Evolutionary conservation across 2,888 invertebrate species (phyloP).

Genomic region (Xestobium rufovillosum): DNA sequence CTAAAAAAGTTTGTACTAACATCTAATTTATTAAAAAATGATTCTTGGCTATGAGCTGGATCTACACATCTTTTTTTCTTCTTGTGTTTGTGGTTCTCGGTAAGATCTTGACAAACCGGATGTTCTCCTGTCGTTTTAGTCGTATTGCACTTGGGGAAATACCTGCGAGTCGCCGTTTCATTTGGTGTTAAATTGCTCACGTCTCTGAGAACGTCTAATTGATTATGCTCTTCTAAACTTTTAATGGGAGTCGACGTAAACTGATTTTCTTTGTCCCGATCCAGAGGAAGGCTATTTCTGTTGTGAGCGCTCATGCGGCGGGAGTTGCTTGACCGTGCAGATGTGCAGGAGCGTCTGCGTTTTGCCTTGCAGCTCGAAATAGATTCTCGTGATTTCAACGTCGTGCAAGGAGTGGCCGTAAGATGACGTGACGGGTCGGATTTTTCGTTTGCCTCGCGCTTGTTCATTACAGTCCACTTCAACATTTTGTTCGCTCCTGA

Average conservation of each 20-base stretch:
- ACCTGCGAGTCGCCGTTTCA: constrained; percentile 32
- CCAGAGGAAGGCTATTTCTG: constrained; percentile 47
- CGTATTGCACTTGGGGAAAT: constrained; percentile 4
- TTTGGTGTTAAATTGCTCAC: constrained; percentile 57
- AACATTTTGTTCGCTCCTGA: constrained; percentile 46
- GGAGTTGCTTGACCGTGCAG: constrained; percentile 39
- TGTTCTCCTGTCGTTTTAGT: constrained; percentile 6
- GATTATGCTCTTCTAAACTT: constrained; percentile 32
- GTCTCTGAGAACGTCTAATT: constrained; percentile 48
- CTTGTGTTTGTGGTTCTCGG: constrained; percentile 28
- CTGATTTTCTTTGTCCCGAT: constrained; percentile 53
- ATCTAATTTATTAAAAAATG: constrained; percentile 21
- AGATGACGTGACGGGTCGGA: constrained; percentile 24
- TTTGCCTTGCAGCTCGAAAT: constrained; percentile 41
- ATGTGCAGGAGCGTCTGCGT: constrained; percentile 38
- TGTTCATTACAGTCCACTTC: constrained; percentile 52
- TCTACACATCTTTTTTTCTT: constrained; percentile 38
- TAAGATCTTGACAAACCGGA: constrained; percentile 10
- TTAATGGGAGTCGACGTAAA: constrained; percentile 55
- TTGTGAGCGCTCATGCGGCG: constrained; percentile 36
- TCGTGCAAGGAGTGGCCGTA: constrained; percentile 29
- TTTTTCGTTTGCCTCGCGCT: constrained; percentile 25
- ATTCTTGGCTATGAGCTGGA: constrained; percentile 26
- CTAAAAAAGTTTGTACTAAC: constrained; percentile 33
- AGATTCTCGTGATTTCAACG: constrained; percentile 43